These are phyloP conservation scores for Acropora tenuis DNA, from an alignment of 64 coral and sea anemone genomes.

Conservation along the genomic window DNA sequence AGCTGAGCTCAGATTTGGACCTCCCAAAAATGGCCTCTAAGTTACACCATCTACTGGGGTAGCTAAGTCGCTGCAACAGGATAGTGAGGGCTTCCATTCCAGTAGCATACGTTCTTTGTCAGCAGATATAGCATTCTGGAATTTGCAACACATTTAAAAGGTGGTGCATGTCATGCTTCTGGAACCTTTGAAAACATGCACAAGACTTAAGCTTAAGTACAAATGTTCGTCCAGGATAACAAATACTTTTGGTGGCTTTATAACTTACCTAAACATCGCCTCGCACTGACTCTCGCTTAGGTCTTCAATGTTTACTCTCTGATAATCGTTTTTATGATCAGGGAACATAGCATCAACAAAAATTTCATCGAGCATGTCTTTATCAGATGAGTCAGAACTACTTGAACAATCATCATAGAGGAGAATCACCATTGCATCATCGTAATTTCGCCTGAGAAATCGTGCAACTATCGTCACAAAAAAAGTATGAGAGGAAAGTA, in stretches of 20 bases:
- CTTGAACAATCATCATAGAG: no score
- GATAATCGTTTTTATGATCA: background rate
- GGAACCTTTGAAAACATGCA: conserved; percentile 19
- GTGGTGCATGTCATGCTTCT: conserved; percentile 12
- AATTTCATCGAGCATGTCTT: conserved; percentile 14
- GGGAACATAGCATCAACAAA: conserved; percentile 18
- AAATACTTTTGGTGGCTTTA: background rate
- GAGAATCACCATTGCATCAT: no score
- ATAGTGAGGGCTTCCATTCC: conserved; percentile 43
- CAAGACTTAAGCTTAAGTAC: background rate
- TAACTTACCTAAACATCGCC: conserved; percentile 28
- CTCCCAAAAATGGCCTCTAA: conserved; percentile 13
- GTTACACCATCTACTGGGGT: conserved; percentile 30
- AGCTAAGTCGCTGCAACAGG: background rate
- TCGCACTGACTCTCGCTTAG: conserved; percentile 28
- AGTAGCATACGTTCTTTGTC: background rate
- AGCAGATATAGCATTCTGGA: conserved; percentile 9
- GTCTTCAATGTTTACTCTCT: conserved; percentile 29
- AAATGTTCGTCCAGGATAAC: background rate
- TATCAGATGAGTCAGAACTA: background rate
- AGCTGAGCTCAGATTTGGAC: background rate
- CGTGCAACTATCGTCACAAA: no score
- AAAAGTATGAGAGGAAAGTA: no score
- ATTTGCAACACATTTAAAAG: conserved; percentile 4
- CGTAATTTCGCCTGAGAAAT: no score